phyloP scores from a whole-genome alignment of 1,140 invertebrate species.

The Parasteatoda tepidariorum region DNA sequence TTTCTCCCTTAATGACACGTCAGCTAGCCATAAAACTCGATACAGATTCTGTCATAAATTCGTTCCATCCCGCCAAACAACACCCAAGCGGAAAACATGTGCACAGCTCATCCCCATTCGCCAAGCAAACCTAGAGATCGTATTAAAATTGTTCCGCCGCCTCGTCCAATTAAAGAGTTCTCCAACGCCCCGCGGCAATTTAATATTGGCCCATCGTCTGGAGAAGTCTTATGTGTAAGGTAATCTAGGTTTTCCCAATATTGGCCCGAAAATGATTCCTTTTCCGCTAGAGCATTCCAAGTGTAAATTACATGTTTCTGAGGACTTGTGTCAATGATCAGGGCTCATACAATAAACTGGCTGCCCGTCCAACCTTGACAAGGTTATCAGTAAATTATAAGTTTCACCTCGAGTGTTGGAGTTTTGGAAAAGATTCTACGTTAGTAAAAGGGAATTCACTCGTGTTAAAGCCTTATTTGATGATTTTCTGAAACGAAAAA shows the following conservation, averaged over 20 bases:
- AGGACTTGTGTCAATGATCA: slow-evolving; percentile 40
- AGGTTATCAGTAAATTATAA: background rate
- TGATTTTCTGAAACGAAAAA: too few species aligned
- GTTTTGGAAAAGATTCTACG: too few species aligned
- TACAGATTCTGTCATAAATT: slow-evolving; percentile 55
- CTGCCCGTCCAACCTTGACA: background rate
- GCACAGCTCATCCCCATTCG: background rate
- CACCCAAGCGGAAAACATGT: background rate
- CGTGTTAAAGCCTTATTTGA: too few species aligned
- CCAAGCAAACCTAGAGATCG: background rate
- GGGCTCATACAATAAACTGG: background rate
- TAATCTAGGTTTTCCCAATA: slow-evolving; percentile 55
- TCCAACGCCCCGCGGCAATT: slow-evolving; percentile 35
- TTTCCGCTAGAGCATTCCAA: slow-evolving; percentile 1
- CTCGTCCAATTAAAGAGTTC: slow-evolving; percentile 43
- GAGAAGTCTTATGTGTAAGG: slow-evolving; percentile 5
- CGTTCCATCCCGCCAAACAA: slow-evolving; percentile 7
- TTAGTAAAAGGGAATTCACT: too few species aligned
- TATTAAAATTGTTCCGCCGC: slow-evolving; percentile 37
- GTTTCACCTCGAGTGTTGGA: too few species aligned
- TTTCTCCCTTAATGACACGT: slow-evolving; percentile 41
- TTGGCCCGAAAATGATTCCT: slow-evolving; percentile 24
- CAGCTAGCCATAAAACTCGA: slow-evolving; percentile 51
- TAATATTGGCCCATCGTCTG: slow-evolving; percentile 50
- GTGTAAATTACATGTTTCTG: slow-evolving; percentile 21